phyloP scores from a whole-genome alignment of 2,113 vertebrate species.

The Mungos mungo region DNA sequence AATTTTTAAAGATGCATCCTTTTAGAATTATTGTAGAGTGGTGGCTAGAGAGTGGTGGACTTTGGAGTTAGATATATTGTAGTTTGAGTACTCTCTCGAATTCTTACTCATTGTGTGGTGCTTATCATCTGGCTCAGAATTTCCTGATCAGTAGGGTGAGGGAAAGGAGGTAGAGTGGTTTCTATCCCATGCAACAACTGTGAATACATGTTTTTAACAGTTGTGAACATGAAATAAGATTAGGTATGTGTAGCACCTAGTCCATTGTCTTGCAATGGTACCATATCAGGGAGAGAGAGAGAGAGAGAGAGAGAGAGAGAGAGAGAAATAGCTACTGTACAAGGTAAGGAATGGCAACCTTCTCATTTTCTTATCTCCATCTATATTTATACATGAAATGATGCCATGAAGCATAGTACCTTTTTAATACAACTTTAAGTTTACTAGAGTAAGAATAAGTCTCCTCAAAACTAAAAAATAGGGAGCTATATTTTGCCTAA shows the following conservation, averaged over 20 bases:
- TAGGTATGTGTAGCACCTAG: neutral
- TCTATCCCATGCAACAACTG: neutral
- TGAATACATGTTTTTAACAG: neutral
- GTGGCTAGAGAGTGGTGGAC: neutral
- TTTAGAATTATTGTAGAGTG: neutral
- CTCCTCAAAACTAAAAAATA: neutral
- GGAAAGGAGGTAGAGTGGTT: neutral
- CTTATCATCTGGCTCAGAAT: neutral
- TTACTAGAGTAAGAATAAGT: neutral
- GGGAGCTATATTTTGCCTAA: neutral
- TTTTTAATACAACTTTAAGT: slow-evolving; percentile 2
- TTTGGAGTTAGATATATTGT: neutral
- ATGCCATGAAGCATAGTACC: neutral
- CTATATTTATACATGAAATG: neutral
- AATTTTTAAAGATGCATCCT: neutral
- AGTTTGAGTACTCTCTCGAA: neutral
- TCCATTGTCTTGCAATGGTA: neutral
- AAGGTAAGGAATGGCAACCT: neutral
- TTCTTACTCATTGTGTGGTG: neutral
- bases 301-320: neutral
- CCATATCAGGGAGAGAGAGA: neutral
- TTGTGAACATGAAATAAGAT: neutral
- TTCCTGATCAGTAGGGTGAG: neutral
- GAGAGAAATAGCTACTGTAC: neutral
- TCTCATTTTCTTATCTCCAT: neutral